Evolutionary conservation across 2,888 invertebrate genomes (phyloP).

Genomic region (Noctua janthe): DNA sequence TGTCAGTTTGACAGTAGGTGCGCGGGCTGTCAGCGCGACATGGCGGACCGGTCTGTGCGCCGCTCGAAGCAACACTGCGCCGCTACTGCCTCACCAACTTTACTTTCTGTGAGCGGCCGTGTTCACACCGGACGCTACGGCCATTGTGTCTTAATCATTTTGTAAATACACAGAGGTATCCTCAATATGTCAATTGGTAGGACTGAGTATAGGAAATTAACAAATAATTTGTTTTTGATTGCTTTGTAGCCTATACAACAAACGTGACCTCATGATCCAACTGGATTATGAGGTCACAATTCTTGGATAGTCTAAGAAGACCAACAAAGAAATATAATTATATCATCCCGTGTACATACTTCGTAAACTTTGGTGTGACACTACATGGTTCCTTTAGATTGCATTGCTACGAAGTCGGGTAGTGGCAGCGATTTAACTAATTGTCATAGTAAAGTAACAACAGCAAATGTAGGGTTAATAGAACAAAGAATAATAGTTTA

Average conservation of each 20-base stretch:
- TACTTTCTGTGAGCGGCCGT: constrained; percentile 85
- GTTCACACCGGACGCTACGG: constrained; percentile 75
- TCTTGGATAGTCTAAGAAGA: not conserved
- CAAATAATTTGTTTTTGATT: constrained; percentile 39
- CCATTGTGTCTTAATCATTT: constrained; percentile 48
- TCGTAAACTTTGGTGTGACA: not conserved
- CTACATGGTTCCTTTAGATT: not conserved
- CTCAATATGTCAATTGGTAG: constrained; percentile 28
- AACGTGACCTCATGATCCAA: not conserved
- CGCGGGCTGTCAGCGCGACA: constrained; percentile 79
- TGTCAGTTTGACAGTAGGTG: constrained; percentile 74
- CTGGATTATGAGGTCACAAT: not conserved
- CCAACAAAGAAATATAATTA: not conserved
- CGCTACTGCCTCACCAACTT: constrained; percentile 80
- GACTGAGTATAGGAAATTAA: constrained; percentile 23
- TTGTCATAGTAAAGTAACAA: not conserved
- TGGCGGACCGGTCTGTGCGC: constrained; percentile 84
- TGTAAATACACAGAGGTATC: constrained; percentile 33
- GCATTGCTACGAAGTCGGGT: not conserved
- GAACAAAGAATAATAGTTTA: not conserved
- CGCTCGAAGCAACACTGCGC: constrained; percentile 85
- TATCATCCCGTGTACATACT: not conserved
- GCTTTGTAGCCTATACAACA: not conserved
- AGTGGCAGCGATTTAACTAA: not conserved
- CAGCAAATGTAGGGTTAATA: not conserved